These are phyloP conservation scores for Drosophila grimshawi DNA, from an alignment of 1,140 invertebrate species.

Conservation along the genomic window DNA sequence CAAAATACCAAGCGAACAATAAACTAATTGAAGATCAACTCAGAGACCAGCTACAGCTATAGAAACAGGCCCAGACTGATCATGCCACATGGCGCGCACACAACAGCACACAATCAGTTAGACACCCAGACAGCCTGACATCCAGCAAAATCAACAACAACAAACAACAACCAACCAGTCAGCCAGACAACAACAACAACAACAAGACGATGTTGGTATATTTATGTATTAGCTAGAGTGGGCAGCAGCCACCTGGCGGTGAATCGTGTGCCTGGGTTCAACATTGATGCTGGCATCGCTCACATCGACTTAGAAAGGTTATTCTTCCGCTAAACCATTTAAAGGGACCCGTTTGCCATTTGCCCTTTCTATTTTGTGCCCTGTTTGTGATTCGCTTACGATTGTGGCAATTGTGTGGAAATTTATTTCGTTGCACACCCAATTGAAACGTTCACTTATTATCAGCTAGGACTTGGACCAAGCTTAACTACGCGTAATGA, in stretches of 20 bases:
- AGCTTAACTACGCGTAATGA: conserved; percentile 57
- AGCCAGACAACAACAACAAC: conserved; percentile 16
- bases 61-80: conserved; percentile 47
- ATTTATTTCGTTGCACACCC: conserved; percentile 58
- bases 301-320: conserved; percentile 74
- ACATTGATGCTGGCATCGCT: conserved; percentile 53
- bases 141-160: conserved; percentile 8
- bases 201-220: conserved; percentile 12
- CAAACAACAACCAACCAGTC: background rate
- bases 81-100: conserved; percentile 68
- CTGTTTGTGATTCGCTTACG: conserved; percentile 19
- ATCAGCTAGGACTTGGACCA: conserved; percentile 47
- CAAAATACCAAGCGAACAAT: conserved; percentile 64
- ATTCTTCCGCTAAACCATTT: conserved; percentile 81
- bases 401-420: conserved; percentile 65
- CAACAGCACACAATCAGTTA: conserved; percentile 18
- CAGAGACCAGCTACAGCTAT: conserved; percentile 15
- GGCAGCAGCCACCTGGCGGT: conserved; percentile 68
- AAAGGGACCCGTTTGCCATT: conserved; percentile 59
- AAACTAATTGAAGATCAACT: conserved; percentile 79
- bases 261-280: conserved; percentile 65
- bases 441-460: conserved; percentile 81
- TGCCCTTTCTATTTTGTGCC: conserved; percentile 77
- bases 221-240: background rate
- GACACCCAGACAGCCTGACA: background rate